Base-by-base conservation (phyloP, 2,113 vertebrate genomes). In the Corvus cornix region DNA sequence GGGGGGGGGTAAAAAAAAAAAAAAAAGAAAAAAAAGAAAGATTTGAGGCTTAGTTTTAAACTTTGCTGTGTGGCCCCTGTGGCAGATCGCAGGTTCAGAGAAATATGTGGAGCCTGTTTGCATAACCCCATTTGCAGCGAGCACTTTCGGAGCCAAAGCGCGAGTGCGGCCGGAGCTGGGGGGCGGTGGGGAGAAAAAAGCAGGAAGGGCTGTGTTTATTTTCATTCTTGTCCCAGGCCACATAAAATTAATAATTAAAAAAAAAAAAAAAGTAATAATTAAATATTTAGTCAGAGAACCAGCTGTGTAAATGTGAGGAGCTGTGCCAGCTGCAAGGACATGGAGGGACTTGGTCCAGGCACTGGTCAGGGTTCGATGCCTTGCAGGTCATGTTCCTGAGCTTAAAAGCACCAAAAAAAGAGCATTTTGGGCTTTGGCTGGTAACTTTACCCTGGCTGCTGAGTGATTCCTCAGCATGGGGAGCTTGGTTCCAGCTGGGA, bases 201-300 rank as follows among this genome's bases (percentile, higher is more conserved):
- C 91, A 96, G 83, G 80, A 96, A 95, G 58, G 93, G 70, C 62
- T 72, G 88, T 88, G 85, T 91, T 96, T 96, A 83, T 96, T 96
- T 97, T 97, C 64, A 60, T 96, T 95, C 91, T 96, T 95, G 83
- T 93, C 85, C 73, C 87, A 85, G 88, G 93, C 93, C 69, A 75
- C 78, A 44, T 92, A 89, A 96, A 90, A 94, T 90, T 86, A 93
- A 93, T 77, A 68, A 79, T 49, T 39, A 8, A 31, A 56, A 16
- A 20, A n/a, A 78, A 16, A 17, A 43, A 72, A 74, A n/a, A 24
- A 27, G 46, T 27, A 90, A 93, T 90, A 69, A 84, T 92, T 82
- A 95, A 95, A 94, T 93, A 87, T 92, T 96, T 95, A 55, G 59
- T 89, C 88, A 89, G 91, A 96, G 63, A 74, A 77, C 52, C 96